Base-by-base conservation (phyloP, 2,797 vertebrate genomes). In the Apogon hyalosoma region DNA sequence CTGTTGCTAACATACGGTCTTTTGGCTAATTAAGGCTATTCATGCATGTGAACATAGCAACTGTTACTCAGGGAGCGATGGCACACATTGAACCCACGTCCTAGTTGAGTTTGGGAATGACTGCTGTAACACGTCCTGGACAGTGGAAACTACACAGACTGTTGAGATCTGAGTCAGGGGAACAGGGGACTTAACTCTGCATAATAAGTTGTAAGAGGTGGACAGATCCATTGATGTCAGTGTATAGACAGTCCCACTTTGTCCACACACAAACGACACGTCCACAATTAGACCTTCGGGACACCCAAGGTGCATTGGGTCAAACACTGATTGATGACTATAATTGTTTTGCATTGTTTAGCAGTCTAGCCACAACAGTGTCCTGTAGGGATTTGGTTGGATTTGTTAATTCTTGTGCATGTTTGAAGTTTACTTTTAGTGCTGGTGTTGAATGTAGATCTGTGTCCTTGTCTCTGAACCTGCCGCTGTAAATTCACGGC, bases 321-420 rank as follows among this genome's bases (percentile, higher is more conserved):
- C 63, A 73, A 70, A 66, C 58, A 10, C 55, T 85, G 84, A 88
- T 79, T 75, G 80, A 85, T 82, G 77, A 69, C 63, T 69, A 57
- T 83, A 61, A 75, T 78, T 71, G 73, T 77, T 66, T 64, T 70
- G 69, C 67, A 73, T 60, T 59, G 65, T 61, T 84, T 56, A 55
- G 47, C 40, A 77, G 57, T 80, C 69, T 0, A 11, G 33, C 42
- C 52, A 50, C 53, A 52, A 1, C 16, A 0, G 33, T 8, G 10
- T 64, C 68, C 67, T 54, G 11, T 45, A n/a, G 74, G 76, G 68
- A 75, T 46, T 14, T 33, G 15, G 42, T 76, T 69, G 77, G 70
- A 86, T 71, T 73, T 63, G 51, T 73, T 71, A 46, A 73, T 81
- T 70, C 48, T 53, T 69, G 13, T 63, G 48, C 13, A 51, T 67